Evolutionary conservation across 2,797 vertebrate genomes (phyloP), one percentile per base, ranked within the genome.

Genomic region (Catostomus latipinnis): DNA sequence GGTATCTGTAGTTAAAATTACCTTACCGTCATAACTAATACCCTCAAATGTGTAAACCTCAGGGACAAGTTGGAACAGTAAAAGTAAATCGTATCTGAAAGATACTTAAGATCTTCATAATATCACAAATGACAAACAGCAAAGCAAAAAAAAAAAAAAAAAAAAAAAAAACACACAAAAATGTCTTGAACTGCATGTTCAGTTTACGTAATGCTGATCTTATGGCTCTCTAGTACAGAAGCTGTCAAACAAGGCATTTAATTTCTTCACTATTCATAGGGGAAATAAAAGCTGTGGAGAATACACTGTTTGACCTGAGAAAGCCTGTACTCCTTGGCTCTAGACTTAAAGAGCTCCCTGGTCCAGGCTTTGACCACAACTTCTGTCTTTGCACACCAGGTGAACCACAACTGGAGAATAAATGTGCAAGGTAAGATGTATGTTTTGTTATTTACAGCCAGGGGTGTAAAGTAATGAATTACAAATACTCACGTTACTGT

Each of bases 351-450:
- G 91, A 93, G 18, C 86, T 96, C 83, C 83, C 83, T 1, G 86
- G 93, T 48, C 88, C 85, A 0, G 97, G 98, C 5, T 99, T 98
- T 6, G 97, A 99, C 88, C 97, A 99, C 90, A 99, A 96, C 83
- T 99, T 97, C 90, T 99, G 98, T 82, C 89, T 99, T 85, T 89
- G 86, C 1, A 86, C 78, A 10, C 86, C 90, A 1, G 89, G 81
- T 11, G 87, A 90, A 8, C 71, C 74, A 0, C 88, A 89, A 85
- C 79, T 87, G 50, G 94, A 93, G 78, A 87, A 11, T 9, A 89
- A 89, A 0, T 95, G 92, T 86, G 92, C 93, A 68, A 90, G 92
- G 94, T 95, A 71, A 84, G 34, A 34, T 0, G 7, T n/a, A 11
- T 48, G 13, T 53, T 46, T 6, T 13, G 16, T 71, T 6, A 10